A percentile compares a stretch with the other conserved stretches of the same genome.
Evolutionary conservation across 53 echinoderm and acorn worm genomes (phyloP).

Genomic region (Paracentrotus lividus): DNA sequence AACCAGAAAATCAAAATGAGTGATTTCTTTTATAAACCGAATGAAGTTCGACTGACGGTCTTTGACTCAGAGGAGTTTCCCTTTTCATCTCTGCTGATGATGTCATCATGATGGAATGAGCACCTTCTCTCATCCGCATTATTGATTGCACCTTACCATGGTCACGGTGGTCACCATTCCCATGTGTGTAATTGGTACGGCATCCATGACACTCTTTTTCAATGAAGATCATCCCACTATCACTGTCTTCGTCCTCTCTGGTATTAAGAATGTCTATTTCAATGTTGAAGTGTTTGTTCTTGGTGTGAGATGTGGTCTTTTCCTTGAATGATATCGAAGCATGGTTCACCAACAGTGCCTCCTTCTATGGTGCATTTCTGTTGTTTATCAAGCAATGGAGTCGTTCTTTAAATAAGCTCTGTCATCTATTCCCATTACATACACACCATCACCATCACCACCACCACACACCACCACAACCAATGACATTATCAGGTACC

Average conservation of each 20-base stretch:
- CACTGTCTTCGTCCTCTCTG: background rate
- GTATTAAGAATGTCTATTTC: background rate
- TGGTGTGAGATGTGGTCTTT: too few species aligned
- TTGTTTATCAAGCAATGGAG: background rate
- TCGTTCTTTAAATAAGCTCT: too few species aligned
- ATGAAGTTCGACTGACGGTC: background rate
- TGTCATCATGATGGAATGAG: background rate
- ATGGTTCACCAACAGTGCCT: too few species aligned
- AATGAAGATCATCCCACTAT: background rate
- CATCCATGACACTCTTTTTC: too few species aligned
- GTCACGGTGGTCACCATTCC: background rate
- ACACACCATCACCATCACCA: background rate
- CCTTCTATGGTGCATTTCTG: background rate
- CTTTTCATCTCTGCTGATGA: background rate
- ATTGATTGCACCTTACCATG: too few species aligned
- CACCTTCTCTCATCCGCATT: background rate
- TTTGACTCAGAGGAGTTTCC: background rate
- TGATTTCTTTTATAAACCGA: background rate
- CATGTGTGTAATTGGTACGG: too few species aligned
- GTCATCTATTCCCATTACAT: too few species aligned
- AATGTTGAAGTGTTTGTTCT: too few species aligned
- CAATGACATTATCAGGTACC: too few species aligned
- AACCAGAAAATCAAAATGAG: background rate
- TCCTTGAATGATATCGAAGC: too few species aligned
- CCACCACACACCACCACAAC: too few species aligned